Evolutionary conservation across 2,797 vertebrate species (phyloP), one percentile per base, ranked within the genome.

Genomic region (Onychomys leucogaster): DNA sequence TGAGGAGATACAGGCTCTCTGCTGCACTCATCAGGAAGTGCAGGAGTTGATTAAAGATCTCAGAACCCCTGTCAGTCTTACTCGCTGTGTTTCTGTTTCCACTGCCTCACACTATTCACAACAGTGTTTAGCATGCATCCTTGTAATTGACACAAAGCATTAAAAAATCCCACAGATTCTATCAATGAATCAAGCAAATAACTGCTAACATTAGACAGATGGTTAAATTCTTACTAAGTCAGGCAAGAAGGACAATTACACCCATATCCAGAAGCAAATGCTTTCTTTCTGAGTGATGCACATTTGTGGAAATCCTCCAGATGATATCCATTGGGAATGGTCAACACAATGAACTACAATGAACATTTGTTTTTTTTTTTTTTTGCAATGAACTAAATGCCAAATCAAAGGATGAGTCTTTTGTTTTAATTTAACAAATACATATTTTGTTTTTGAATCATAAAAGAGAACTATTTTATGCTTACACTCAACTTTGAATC

Each of bases 201-300:
- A 95, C 41, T 84, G 80, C 46, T 90, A 91, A 80, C 59, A 71
- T 63, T 69, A 92, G 76, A 90, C 67, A 96, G 86, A 91, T 59
- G 75, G 41, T 71, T 94, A 69, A 84, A 85, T 17, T n/a, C 75
- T 91, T 27, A 86, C 27, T 90, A 84, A 94, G n/a, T 32, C 43
- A 37, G 92, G 43, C n/a, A 73, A 34, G 29, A 6, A 7, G 34
- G 17, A 63, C 41, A 67, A 67, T 34, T 7, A 43, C 32, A 82
- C 27, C 4, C 6, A 19, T 5, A 13, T 95, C 16, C 25, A 78
- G 86, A 84, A 93, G 61, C 32, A 71, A 73, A 89, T 41, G 9
- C 3, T 77, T 52, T 25, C 17, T 76, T 65, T 65, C 46, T 4
- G 59, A 82, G 61, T 25, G 63, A 94, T 57, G 67, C n/a, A 32